Percentiles rank a stretch among this genome's conserved stretches.
These are phyloP conservation scores for Tupaia chinensis DNA, from an alignment of 2,113 vertebrate genomes.

Conservation along the genomic window DNA sequence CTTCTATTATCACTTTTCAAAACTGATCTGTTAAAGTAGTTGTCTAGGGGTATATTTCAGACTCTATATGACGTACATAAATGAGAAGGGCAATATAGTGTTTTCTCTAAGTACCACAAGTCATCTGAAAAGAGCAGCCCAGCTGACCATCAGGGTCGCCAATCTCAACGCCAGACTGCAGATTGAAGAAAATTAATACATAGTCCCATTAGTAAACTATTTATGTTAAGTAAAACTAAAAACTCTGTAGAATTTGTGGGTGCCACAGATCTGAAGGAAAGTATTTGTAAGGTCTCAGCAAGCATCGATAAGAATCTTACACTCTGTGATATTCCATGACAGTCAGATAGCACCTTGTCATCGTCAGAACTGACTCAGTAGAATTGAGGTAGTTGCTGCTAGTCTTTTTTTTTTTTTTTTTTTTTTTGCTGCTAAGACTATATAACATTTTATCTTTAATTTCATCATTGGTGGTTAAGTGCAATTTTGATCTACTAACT, in stretches of 20 bases:
- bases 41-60: background rate
- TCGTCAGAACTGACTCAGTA: background rate
- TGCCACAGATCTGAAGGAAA: background rate
- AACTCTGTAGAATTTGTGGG: background rate
- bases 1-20: slow-evolving; percentile 36
- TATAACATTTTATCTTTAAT: slow-evolving; percentile 35
- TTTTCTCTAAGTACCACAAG: slow-evolving; percentile 12
- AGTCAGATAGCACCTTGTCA: background rate
- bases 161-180: background rate
- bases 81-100: background rate
- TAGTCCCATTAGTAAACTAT: background rate
- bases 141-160: background rate
- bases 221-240: slow-evolving; percentile 35
- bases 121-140: background rate
- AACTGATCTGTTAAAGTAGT: background rate
- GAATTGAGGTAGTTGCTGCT: background rate
- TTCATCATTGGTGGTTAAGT: slow-evolving; percentile 32
- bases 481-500: background rate
- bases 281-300: background rate
- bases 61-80: background rate
- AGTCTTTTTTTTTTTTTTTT: slow-evolving; percentile 37
- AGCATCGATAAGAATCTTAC: background rate
- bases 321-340: background rate
- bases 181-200: background rate
- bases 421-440: background rate